Base-by-base conservation (phyloP, 2,113 vertebrate genomes). In the Lampris incognitus region DNA sequence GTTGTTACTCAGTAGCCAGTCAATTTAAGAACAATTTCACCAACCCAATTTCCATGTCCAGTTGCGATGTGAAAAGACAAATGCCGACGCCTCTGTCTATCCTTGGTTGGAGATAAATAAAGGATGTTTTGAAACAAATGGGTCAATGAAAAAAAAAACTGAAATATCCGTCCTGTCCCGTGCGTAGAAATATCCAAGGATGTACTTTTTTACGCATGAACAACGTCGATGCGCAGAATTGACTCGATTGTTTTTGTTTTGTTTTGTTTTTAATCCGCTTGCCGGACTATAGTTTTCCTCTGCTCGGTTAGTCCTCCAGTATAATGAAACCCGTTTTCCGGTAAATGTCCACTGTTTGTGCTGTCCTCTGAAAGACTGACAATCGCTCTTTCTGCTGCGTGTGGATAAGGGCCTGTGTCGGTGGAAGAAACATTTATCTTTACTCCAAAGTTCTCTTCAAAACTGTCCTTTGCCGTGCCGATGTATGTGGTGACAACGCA, bases 11-110 rank as follows among this genome's bases (percentile, higher is more conserved):
- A 39, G 46, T n/a, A 66, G 83, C 66, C 79, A 80, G 62, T 69
- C 49, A 75, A 62, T 82, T 74, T 75, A 87, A 87, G 75, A 66
- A 85, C 76, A 77, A 70, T 66, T 83, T 71, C 7, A 69, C 57
- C 58, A 5, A 60, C 41, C 2, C 13, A 0, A 39, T 52, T 56
- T 64, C 60, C 81, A 60, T 66, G 50, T 62, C 74, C 6, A 9
- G 55, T 36, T 57, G n/a, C 64, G 24, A 24, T 24, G 24, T 24
- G 24, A 60, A 40, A 48, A 60, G 65, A 42, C 76, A 54, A 54
- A 62, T 74, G 73, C 84, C 79, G 55, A 65, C 50, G 76, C 84
- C 70, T 64, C 59, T 49, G 0, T 7, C 9, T 37, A 10, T 4
- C 9, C n/a, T 40, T 40, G 11, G 5, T 66, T 6, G 1, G 5